Percentiles rank a stretch among this genome's conserved stretches.
phyloP scores from a whole-genome alignment of 92 coral and sea anemone species.

The Pocillopora meandrina region DNA sequence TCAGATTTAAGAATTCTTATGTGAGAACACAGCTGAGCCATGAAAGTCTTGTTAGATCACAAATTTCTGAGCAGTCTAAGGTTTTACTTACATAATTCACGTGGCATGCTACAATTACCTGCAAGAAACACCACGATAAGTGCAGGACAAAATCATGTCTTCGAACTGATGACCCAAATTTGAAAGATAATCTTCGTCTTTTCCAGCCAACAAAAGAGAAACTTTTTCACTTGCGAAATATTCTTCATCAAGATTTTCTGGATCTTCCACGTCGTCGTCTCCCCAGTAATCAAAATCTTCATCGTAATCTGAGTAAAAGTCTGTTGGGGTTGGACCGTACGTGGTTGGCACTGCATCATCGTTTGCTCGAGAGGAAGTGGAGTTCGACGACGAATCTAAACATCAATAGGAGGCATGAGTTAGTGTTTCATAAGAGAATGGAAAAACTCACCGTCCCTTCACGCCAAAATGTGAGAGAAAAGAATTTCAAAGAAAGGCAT shows the following conservation, averaged over 20 bases:
- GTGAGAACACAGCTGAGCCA: no score
- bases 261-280: conserved; percentile 16
- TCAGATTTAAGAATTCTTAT: no score
- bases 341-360: neutral
- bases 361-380: neutral
- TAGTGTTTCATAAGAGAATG: no score
- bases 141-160: conserved; percentile 50
- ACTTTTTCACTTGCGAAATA: conserved; percentile 29
- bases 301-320: neutral
- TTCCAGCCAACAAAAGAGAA: conserved; percentile 22
- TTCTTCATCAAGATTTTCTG: conserved; percentile 16
- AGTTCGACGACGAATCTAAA: conserved; percentile 14
- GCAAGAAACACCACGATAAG: conserved; percentile 56
- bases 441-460: no score
- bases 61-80: no score
- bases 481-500: no score
- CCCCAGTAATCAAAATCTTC: neutral
- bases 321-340: neutral
- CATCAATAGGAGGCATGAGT: neutral
- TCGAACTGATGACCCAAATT: conserved; percentile 59
- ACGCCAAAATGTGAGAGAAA: no score
- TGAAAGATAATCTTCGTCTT: conserved; percentile 8
- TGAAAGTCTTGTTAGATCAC: no score
- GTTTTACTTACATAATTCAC: no score
- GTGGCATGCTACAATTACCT: neutral